Evolutionary conservation across 1,140 invertebrate species (phyloP).

Genomic region (Sweltsa coloradensis): DNA sequence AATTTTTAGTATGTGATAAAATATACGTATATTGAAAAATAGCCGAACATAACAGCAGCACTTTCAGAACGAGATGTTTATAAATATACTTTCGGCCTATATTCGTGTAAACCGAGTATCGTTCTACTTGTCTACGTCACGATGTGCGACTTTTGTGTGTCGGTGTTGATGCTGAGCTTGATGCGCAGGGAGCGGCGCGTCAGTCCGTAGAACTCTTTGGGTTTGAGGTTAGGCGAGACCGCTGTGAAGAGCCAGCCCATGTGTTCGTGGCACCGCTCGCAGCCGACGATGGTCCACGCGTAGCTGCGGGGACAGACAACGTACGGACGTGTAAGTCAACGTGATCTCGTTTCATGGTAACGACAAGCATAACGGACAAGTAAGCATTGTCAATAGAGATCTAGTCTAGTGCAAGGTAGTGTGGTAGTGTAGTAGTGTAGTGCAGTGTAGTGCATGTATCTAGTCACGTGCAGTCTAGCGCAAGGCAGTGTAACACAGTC

Average conservation of each 20-base stretch:
- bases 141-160: too few relatives aligned
- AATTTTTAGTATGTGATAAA: too few relatives aligned
- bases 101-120: too few relatives aligned
- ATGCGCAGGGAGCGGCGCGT: slow-evolving; percentile 8
- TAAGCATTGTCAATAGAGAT: background rate
- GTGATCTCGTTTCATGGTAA: background rate
- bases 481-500: background rate
- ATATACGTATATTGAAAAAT: too few relatives aligned
- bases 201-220: slow-evolving; percentile 59
- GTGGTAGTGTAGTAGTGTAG: too few relatives aligned
- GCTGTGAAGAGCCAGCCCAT: slow-evolving; percentile 72
- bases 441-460: too few relatives aligned
- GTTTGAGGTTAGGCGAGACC: slow-evolving; percentile 40
- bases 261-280: slow-evolving; percentile 49
- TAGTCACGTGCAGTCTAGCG: too few relatives aligned
- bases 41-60: too few relatives aligned
- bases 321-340: background rate
- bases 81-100: too few relatives aligned
- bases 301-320: slow-evolving; percentile 37
- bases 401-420: background rate
- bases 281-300: slow-evolving; percentile 65
- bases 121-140: too few relatives aligned
- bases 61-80: too few relatives aligned
- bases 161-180: too few relatives aligned
- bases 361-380: background rate